Evolutionary conservation across 2,888 invertebrate species (phyloP).

Genomic region (Eupithecia inturbata): DNA sequence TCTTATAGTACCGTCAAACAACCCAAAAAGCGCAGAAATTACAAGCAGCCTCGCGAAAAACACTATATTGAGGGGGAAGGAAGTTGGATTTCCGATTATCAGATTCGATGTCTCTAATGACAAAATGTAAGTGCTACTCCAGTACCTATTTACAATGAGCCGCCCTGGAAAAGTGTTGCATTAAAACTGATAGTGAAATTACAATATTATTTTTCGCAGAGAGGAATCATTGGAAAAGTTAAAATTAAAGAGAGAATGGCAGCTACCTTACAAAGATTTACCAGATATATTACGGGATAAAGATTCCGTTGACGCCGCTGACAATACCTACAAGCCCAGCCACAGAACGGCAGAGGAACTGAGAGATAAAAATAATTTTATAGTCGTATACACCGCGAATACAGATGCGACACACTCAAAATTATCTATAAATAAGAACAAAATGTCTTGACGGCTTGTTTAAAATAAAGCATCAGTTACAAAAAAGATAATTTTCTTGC

Average conservation of each 20-base stretch:
- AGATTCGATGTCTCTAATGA: slow-evolving; percentile 71
- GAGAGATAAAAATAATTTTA: slow-evolving; percentile 30
- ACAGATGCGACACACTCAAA: slow-evolving; percentile 34
- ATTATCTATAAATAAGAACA: slow-evolving; percentile 30
- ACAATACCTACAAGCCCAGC: neutral
- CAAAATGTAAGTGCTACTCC: slow-evolving; percentile 57
- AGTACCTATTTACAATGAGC: neutral
- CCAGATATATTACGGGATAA: slow-evolving; percentile 45
- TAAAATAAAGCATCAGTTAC: slow-evolving; percentile 1
- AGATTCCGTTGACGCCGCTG: slow-evolving; percentile 5
- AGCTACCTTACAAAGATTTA: slow-evolving; percentile 62
- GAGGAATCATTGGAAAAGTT: slow-evolving; percentile 61
- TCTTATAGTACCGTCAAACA: slow-evolving; percentile 65
- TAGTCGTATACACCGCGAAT: slow-evolving; percentile 63
- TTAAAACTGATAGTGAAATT: neutral
- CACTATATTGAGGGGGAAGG: slow-evolving; percentile 66
- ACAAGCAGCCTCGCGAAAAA: slow-evolving; percentile 63
- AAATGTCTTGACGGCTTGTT: slow-evolving; percentile 41
- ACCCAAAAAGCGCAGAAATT: slow-evolving; percentile 59
- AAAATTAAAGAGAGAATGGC: slow-evolving; percentile 72
- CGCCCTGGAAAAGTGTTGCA: neutral
- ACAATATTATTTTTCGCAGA: slow-evolving; percentile 50
- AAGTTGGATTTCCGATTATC: slow-evolving; percentile 66
- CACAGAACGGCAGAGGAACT: slow-evolving; percentile 15
- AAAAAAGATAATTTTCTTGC: neutral